Conservation (phyloP, 2,113 vertebrate species). For the Corvus hawaiiensis region DNA sequence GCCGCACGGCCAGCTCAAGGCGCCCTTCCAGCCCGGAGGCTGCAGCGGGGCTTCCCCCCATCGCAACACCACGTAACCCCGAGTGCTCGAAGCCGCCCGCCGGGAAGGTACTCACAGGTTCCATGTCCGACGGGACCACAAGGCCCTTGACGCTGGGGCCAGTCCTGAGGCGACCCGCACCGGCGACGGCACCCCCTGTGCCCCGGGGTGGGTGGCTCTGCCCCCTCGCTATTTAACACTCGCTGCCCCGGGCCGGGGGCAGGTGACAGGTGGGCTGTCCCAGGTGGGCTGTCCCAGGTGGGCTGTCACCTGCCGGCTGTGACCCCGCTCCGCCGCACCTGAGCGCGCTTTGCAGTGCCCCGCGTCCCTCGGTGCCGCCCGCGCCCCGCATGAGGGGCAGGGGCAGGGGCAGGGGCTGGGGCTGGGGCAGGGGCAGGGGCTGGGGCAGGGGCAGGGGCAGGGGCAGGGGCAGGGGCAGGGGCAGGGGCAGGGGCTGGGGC, state of each 20-base stretch:
- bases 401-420: background rate
- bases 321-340: background rate
- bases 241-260: background rate
- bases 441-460: no score
- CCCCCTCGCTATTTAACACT: background rate
- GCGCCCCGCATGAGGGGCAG: background rate
- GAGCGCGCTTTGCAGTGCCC: background rate
- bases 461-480: no score
- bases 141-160: accelerated
- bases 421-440: no score
- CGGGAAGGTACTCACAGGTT: background rate
- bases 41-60: no score
- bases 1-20: background rate
- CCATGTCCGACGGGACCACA: background rate
- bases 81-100: background rate
- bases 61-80: accelerated
- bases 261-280: background rate
- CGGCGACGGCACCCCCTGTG: accelerated
- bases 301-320: background rate
- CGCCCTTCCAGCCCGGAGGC: accelerated
- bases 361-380: no score
- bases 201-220: accelerated
- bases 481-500: no score
- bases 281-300: background rate
- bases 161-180: background rate